A percentile compares a stretch with the other conserved stretches of the same genome.
phyloP scores from a whole-genome alignment of 2,888 invertebrate genomes.

The Nebria salina region DNA sequence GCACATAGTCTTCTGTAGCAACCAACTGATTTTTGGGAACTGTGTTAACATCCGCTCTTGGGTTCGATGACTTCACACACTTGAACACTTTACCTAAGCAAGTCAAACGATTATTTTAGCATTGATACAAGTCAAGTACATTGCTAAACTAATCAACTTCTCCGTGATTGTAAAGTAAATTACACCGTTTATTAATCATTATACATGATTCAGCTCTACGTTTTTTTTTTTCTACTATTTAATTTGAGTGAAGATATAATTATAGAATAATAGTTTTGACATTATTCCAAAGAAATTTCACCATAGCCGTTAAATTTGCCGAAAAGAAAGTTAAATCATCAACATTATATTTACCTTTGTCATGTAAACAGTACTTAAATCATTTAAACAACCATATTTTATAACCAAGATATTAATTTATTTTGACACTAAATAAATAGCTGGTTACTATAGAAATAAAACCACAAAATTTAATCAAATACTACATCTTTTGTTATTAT shows the following conservation, averaged over 20 bases:
- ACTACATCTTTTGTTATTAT: no score
- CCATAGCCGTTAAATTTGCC: not conserved
- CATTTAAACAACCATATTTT: not conserved
- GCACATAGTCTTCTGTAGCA: no score
- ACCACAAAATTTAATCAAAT: not conserved
- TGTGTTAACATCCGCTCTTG: not conserved
- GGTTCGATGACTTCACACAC: slow-evolving; percentile 10
- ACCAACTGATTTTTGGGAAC: no score
- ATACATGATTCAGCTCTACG: not conserved
- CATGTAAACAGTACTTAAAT: not conserved
- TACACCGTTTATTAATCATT: not conserved
- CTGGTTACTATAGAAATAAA: not conserved
- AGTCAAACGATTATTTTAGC: not conserved
- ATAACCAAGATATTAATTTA: not conserved
- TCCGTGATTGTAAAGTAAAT: not conserved
- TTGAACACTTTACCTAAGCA: not conserved
- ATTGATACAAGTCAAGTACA: not conserved
- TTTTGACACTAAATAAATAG: not conserved
- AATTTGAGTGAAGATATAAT: not conserved
- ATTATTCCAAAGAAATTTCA: not conserved
- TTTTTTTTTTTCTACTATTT: not conserved
- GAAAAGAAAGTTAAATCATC: not conserved
- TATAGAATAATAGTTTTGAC: slow-evolving; percentile 15
- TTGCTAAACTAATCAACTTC: not conserved
- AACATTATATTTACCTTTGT: not conserved